Percentiles rank a stretch among this genome's conserved stretches.
phyloP scores from a whole-genome alignment of 1,140 invertebrate species.

The Mesaphorura yosii region DNA sequence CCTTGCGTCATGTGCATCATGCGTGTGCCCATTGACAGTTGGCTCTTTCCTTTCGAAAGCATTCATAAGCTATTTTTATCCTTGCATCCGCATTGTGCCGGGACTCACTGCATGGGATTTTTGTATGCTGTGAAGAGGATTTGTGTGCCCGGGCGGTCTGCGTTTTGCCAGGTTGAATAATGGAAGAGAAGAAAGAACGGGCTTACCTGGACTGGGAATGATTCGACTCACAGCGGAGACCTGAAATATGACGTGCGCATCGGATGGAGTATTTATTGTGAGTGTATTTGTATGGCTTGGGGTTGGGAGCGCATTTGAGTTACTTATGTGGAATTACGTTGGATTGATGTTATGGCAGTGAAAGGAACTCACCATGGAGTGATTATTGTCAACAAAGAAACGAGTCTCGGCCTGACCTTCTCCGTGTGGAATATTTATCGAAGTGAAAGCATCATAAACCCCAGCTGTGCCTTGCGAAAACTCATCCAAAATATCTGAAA shows the following conservation, averaged over 20 bases:
- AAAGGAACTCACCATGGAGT: constrained; percentile 36
- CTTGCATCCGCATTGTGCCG: too few species aligned
- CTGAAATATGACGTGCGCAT: neutral
- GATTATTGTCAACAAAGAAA: constrained; percentile 41
- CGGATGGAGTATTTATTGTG: neutral
- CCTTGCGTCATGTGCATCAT: too few species aligned
- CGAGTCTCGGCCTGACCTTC: constrained; percentile 38
- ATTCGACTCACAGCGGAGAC: neutral
- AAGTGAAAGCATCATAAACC: constrained; percentile 40
- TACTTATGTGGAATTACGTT: neutral
- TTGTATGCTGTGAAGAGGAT: too few species aligned
- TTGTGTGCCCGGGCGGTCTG: too few species aligned
- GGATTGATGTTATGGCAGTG: neutral
- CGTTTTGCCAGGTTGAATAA: too few species aligned
- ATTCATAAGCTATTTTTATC: too few species aligned
- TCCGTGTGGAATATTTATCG: constrained; percentile 37
- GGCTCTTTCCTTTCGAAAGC: too few species aligned
- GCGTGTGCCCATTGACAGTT: too few species aligned
- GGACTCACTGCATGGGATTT: too few species aligned
- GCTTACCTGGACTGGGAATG: neutral
- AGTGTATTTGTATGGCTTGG: neutral
- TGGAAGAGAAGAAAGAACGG: neutral
- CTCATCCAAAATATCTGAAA: constrained; percentile 36
- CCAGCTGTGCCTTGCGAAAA: constrained; percentile 37
- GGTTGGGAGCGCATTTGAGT: neutral